Evolutionary conservation across 2,888 invertebrate genomes (phyloP), one percentile per base, ranked within the genome.

Genomic region (Sphaeridia pumilis): DNA sequence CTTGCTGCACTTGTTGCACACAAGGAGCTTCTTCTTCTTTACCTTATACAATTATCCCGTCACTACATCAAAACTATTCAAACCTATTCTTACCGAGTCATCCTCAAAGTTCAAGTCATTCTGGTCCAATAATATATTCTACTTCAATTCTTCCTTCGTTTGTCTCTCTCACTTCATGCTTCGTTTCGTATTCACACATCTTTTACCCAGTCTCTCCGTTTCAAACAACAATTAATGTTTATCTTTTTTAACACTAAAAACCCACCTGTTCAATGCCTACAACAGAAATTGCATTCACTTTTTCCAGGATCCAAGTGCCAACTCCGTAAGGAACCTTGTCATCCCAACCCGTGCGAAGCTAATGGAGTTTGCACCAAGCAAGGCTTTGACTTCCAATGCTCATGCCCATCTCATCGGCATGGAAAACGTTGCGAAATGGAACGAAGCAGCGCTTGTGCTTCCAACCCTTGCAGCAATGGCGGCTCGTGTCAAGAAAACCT

Each of bases 401-500:
- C 78, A 2, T 93, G 93, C 68, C 82, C 86, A 1, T 70, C 79
- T 0, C 77, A 82, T 50, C 78, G 84, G 54, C 85, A 88, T 67
- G 92, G 92, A 1, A 82, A 83, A 67, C 76, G 81, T 26, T 92
- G 92, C 67, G 88, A 93, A 68, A 69, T 82, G 49, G 87, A 89
- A 69, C 77, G 83, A 63, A 85, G 86, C 28, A 86, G 88, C 65
- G 84, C 82, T 0, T 93, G 92, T 67, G 82, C 83, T 47, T 82
- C 79, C 47, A 85, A 83, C 67, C 90, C 90, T 0, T 93, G 93
- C 68, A 80, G 81, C 66, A 92, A 93, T 69, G 90, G 90, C 7
- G 93, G 92, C 2, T 87, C 88, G 0, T 93, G 93, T 66, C 82
- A 87, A 63, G 86, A 87, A 68, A 87, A 87, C 67, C 81, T 85